phyloP scores from a whole-genome alignment of 2,797 vertebrate genomes.

The Epinephelus coioides region DNA sequence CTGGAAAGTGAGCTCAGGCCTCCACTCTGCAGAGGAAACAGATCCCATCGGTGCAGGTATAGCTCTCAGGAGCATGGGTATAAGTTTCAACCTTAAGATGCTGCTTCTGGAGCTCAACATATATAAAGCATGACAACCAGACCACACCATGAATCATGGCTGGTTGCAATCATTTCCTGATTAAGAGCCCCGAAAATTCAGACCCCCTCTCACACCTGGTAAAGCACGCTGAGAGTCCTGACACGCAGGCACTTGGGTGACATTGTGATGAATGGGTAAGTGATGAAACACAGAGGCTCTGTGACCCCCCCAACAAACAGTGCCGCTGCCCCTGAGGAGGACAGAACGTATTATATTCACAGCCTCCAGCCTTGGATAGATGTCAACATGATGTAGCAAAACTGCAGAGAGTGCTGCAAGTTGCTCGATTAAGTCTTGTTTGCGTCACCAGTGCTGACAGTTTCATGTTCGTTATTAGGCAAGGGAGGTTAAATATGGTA shows the following conservation, averaged over 20 bases:
- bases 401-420: conserved; percentile 54
- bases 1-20: conserved; percentile 70
- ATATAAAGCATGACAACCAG: conserved; percentile 72
- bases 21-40: conserved; percentile 61
- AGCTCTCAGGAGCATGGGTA: conserved; percentile 64
- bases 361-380: conserved; percentile 73
- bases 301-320: conserved; percentile 66
- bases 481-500: conserved; percentile 51
- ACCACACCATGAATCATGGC: conserved; percentile 76
- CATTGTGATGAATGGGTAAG: conserved; percentile 80
- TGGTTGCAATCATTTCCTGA: conserved; percentile 80
- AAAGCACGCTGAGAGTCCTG: conserved; percentile 71
- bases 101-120: conserved; percentile 67
- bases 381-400: conserved; percentile 73
- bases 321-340: conserved; percentile 67
- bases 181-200: conserved; percentile 70
- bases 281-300: conserved; percentile 84
- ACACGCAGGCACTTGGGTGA: conserved; percentile 71
- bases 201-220: conserved; percentile 79
- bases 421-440: conserved; percentile 65
- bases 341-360: conserved; percentile 72
- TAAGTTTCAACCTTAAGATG: conserved; percentile 73
- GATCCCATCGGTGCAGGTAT: conserved; percentile 66
- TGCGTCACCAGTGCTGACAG: conserved; percentile 66
- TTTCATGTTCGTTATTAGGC: conserved; percentile 65